phyloP scores from a whole-genome alignment of 2,113 vertebrate genomes.

The Benitochromis conjunctus region DNA sequence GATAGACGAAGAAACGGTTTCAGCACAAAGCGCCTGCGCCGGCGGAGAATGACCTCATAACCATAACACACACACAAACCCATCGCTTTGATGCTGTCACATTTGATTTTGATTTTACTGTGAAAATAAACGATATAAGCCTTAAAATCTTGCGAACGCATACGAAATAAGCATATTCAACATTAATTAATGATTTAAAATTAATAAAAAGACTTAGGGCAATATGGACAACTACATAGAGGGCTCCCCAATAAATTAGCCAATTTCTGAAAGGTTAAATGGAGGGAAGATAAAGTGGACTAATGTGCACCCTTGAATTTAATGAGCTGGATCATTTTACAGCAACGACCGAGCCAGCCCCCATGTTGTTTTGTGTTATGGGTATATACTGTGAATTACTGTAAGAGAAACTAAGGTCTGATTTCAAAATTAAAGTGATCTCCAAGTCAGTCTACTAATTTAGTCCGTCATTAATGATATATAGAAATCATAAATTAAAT shows the following conservation, averaged over 20 bases:
- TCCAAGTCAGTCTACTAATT: background rate
- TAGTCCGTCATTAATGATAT: background rate
- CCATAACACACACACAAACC: background rate
- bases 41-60: slow-evolving; percentile 46
- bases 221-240: background rate
- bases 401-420: background rate
- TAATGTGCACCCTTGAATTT: background rate
- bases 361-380: background rate
- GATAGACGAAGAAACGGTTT: slow-evolving; percentile 45
- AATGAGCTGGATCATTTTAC: background rate
- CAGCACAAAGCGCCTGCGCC: slow-evolving; percentile 55
- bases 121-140: background rate
- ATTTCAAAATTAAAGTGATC: background rate
- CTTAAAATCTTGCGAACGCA: background rate
- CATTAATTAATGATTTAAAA: background rate
- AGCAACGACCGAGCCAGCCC: background rate
- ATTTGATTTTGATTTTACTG: background rate
- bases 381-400: background rate
- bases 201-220: background rate
- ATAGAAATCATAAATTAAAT: background rate
- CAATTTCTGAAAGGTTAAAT: background rate
- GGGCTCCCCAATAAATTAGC: background rate
- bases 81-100: background rate
- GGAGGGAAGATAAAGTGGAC: background rate
- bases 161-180: background rate